phyloP scores from a whole-genome alignment of 2,888 invertebrate species.

The Drosophila helvetica region DNA sequence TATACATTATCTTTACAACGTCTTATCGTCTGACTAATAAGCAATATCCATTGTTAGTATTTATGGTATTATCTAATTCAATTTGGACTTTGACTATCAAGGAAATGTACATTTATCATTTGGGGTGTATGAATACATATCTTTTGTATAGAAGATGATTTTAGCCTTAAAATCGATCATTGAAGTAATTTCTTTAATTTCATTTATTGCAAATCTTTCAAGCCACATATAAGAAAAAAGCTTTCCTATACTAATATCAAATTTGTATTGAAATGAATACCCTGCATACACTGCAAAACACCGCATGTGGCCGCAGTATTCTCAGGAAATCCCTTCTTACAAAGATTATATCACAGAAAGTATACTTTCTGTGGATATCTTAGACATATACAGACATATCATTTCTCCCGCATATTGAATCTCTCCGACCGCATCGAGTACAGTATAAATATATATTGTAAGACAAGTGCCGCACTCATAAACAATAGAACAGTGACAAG shows the following conservation, averaged over 20 bases:
- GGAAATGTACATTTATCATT: background rate
- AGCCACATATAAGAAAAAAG: too few species aligned
- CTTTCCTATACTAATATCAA: too few species aligned
- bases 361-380: background rate
- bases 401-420: slow-evolving; percentile 43
- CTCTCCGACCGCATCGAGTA: slow-evolving; percentile 32
- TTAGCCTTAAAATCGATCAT: background rate
- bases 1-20: slow-evolving; percentile 49
- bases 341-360: background rate
- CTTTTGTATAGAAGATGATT: background rate
- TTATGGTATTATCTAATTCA: slow-evolving; percentile 31
- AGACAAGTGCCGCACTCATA: slow-evolving; percentile 51
- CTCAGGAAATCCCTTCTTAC: background rate
- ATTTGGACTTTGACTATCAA: slow-evolving; percentile 18
- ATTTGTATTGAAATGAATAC: too few species aligned
- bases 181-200: too few species aligned
- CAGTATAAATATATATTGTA: slow-evolving; percentile 19
- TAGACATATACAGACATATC: slow-evolving; percentile 3
- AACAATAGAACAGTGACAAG: slow-evolving; percentile 71
- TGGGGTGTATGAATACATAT: too few species aligned
- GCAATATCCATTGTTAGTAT: slow-evolving; percentile 7
- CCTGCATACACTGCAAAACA: too few species aligned
- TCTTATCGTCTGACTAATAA: slow-evolving; percentile 21
- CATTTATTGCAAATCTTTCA: too few species aligned
- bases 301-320: background rate